Evolutionary conservation across 30 jellyfish, hydroid and myxozoan species (phyloP).

Genomic region (Calvadosia cruxmelitensis): DNA sequence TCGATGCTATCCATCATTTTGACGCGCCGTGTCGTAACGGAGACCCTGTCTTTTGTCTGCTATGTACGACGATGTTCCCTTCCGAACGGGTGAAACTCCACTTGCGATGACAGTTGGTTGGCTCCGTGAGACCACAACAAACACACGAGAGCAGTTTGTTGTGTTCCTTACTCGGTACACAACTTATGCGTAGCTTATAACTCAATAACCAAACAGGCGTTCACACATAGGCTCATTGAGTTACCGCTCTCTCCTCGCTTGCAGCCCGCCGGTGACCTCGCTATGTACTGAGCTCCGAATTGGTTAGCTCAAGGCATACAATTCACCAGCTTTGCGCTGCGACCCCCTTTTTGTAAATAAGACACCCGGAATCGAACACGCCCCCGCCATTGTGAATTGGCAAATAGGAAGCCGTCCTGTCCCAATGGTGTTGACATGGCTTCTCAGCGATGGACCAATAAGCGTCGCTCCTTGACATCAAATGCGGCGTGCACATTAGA

Average conservation of each 20-base stretch:
- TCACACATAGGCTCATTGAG: not conserved
- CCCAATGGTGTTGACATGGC: not conserved
- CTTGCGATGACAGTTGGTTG: too few species aligned
- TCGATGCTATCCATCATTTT: not conserved
- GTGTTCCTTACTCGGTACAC: too few species aligned
- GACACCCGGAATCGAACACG: conserved; percentile 25
- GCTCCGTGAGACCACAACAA: too few species aligned
- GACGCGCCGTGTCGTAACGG: too few species aligned
- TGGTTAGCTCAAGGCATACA: conserved; percentile 1
- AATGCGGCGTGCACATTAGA: not conserved
- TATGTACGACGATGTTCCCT: too few species aligned
- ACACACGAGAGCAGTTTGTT: too few species aligned
- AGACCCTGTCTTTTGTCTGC: too few species aligned
- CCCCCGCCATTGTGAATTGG: conserved; percentile 55
- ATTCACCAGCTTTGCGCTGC: not conserved
- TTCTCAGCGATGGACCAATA: not conserved
- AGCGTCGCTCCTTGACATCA: not conserved
- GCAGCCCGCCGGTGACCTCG: conserved; percentile 1
- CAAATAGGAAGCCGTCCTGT: conserved; percentile 38
- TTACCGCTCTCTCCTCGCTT: not conserved
- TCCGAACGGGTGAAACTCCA: too few species aligned
- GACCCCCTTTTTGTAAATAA: conserved; percentile 1
- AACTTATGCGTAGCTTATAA: too few species aligned
- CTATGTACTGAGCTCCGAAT: not conserved
- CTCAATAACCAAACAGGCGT: not conserved